A percentile compares a stretch with the other conserved stretches of the same genome.
Conservation (phyloP, 2,797 vertebrate genomes). For the Synaphobranchus kaupii region DNA sequence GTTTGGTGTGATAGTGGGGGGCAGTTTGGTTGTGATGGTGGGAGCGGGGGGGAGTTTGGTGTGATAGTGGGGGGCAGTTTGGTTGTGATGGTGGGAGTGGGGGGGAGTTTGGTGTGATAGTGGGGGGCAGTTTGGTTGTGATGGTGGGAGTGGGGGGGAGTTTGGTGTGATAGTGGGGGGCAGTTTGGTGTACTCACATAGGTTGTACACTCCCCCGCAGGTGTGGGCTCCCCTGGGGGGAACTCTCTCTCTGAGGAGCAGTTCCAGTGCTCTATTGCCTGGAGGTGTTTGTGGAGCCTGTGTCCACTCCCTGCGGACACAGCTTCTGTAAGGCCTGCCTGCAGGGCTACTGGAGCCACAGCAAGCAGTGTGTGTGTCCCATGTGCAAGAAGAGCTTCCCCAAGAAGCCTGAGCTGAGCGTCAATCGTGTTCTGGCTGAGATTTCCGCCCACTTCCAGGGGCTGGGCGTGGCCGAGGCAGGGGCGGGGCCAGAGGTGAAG, state of each 20-base stretch:
- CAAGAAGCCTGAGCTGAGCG: slow-evolving; percentile 72
- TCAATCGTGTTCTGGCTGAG: slow-evolving; percentile 77
- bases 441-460: slow-evolving; percentile 78
- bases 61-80: slow-evolving; percentile 11
- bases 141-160: background rate
- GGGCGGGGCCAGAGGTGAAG: slow-evolving; percentile 24
- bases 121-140: slow-evolving; percentile 30
- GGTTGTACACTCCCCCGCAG: slow-evolving; percentile 43
- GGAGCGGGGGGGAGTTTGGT: background rate
- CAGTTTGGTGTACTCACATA: slow-evolving; percentile 23
- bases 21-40: slow-evolving; percentile 26
- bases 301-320: slow-evolving; percentile 78
- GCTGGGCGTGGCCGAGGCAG: slow-evolving; percentile 41
- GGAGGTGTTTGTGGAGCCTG: slow-evolving; percentile 79
- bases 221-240: slow-evolving; percentile 46
- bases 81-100: background rate
- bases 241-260: slow-evolving; percentile 72
- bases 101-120: too few relatives aligned
- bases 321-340: slow-evolving; percentile 81
- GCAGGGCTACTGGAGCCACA: slow-evolving; percentile 79
- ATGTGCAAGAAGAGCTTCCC: slow-evolving; percentile 78
- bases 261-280: slow-evolving; percentile 80
- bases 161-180: slow-evolving; percentile 4
- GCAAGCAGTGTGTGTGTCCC: slow-evolving; percentile 74
- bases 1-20: too few relatives aligned